phyloP scores from a whole-genome alignment of 2,888 invertebrate species.

The Chesias legatella region DNA sequence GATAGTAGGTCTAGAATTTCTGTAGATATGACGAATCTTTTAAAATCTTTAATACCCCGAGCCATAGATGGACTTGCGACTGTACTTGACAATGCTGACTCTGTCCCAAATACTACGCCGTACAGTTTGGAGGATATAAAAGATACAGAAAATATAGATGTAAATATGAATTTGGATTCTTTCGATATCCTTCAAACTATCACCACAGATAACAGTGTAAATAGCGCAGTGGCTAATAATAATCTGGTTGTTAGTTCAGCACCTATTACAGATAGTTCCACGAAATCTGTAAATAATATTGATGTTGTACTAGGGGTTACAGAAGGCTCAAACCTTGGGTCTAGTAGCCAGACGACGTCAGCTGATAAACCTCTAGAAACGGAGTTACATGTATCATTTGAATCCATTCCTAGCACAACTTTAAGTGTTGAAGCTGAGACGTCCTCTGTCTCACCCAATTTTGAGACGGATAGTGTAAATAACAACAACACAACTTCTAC shows the following conservation, averaged over 20 bases:
- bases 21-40: slow-evolving; percentile 74
- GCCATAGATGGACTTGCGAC: slow-evolving; percentile 60
- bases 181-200: slow-evolving; percentile 61
- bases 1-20: slow-evolving; percentile 69
- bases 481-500: slow-evolving; percentile 33
- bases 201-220: slow-evolving; percentile 50
- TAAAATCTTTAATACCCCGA: slow-evolving; percentile 74
- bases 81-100: slow-evolving; percentile 56
- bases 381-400: slow-evolving; percentile 20
- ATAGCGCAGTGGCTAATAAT: slow-evolving; percentile 48
- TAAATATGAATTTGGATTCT: slow-evolving; percentile 38
- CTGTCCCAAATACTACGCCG: slow-evolving; percentile 63
- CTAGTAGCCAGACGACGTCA: slow-evolving; percentile 45
- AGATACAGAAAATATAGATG: slow-evolving; percentile 65
- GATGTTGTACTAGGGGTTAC: slow-evolving; percentile 34
- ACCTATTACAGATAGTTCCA: slow-evolving; percentile 34
- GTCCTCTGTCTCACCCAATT: slow-evolving; percentile 42
- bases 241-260: slow-evolving; percentile 30
- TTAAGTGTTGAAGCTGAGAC: slow-evolving; percentile 31
- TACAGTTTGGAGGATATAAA: slow-evolving; percentile 74
- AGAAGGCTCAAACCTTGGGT: slow-evolving; percentile 39
- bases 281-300: slow-evolving; percentile 57
- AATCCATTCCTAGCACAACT: slow-evolving; percentile 22
- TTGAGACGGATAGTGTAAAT: slow-evolving; percentile 37
- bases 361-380: slow-evolving; percentile 17